Conservation (phyloP, 2,888 invertebrate genomes). For the Spilosoma lubricipeda region DNA sequence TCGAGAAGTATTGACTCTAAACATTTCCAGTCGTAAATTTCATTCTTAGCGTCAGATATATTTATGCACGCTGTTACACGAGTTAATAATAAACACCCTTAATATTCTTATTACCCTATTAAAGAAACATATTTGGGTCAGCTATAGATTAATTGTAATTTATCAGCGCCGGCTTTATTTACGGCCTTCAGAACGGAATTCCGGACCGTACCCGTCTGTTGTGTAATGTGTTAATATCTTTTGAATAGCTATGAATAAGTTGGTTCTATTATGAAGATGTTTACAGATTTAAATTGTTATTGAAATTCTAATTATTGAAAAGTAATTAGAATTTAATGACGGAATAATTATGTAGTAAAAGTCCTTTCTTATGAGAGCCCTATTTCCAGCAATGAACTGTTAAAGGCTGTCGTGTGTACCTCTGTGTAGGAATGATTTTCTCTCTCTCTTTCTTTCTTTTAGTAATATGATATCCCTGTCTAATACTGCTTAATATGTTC, state of each 20-base stretch:
- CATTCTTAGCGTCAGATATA: not conserved
- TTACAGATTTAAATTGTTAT: not conserved
- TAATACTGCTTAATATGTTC: too few relatives aligned
- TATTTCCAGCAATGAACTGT: too few relatives aligned
- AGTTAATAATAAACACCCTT: slow-evolving; percentile 13
- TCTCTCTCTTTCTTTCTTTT: too few relatives aligned
- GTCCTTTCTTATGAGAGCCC: too few relatives aligned
- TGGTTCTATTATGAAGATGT: not conserved
- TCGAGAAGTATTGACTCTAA: too few relatives aligned
- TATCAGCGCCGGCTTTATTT: slow-evolving; percentile 18
- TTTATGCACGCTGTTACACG: slow-evolving; percentile 35
- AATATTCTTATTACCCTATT: slow-evolving; percentile 13
- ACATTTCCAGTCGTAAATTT: not conserved
- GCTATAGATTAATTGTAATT: slow-evolving; percentile 26
- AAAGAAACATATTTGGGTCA: slow-evolving; percentile 16
- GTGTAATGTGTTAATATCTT: slow-evolving; percentile 10
- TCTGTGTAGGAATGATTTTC: too few relatives aligned
- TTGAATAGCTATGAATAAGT: not conserved
- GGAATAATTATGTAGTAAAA: too few relatives aligned
- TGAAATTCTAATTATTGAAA: not conserved
- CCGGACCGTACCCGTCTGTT: slow-evolving; percentile 20
- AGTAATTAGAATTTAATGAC: too few relatives aligned
- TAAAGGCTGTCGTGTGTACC: too few relatives aligned
- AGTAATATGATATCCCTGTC: too few relatives aligned
- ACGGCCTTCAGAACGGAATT: slow-evolving; percentile 14